Conservation (phyloP, 2,113 vertebrate genomes). For the Hydrochoerus hydrochaeris region DNA sequence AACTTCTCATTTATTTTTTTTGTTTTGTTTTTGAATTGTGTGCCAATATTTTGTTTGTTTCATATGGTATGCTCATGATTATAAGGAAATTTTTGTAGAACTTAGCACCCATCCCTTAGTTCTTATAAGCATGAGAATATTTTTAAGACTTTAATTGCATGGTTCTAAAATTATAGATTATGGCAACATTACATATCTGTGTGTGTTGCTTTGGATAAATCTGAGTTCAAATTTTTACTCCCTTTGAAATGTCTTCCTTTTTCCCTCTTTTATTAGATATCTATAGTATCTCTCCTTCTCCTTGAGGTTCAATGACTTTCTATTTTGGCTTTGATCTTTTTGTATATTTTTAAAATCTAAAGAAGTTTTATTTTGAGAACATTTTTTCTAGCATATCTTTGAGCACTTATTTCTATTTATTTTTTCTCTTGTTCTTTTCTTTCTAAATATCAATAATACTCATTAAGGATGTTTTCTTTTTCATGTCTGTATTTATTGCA, state of each 20-base stretch:
- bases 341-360: constrained; percentile 60
- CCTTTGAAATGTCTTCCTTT: background rate
- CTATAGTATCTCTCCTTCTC: background rate
- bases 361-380: constrained; percentile 45
- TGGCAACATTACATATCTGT: background rate
- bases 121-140: background rate
- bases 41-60: background rate
- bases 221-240: constrained; percentile 36
- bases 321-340: constrained; percentile 67
- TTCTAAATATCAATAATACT: constrained; percentile 39
- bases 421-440: background rate
- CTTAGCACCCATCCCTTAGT: background rate
- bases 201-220: constrained; percentile 40
- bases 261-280: background rate
- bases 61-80: background rate
- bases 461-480: constrained; percentile 31
- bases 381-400: background rate
- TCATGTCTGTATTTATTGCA: background rate
- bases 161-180: background rate
- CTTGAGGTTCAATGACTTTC: constrained; percentile 66
- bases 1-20: background rate
- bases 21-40: background rate
- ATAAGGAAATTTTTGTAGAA: background rate
- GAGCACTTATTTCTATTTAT: background rate
- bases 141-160: background rate